These are phyloP conservation scores for Macquaria ambigua DNA, from an alignment of 2,113 vertebrate genomes.

Conservation along the genomic window DNA sequence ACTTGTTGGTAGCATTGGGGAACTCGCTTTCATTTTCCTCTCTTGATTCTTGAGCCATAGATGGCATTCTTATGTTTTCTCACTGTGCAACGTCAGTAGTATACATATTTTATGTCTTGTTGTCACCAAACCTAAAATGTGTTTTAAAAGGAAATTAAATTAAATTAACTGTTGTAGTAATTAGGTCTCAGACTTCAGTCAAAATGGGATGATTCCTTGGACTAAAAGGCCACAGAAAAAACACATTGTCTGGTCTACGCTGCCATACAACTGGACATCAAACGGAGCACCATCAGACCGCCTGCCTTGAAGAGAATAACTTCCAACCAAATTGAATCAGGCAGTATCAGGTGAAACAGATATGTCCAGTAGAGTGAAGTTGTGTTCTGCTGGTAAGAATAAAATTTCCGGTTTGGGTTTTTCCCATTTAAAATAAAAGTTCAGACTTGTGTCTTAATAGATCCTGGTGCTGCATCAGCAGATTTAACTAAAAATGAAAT, in stretches of 20 bases:
- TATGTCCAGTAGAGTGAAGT: background rate
- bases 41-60: background rate
- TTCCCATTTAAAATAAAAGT: background rate
- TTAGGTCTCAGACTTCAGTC: background rate
- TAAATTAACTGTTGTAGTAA: background rate
- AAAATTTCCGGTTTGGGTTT: background rate
- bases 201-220: background rate
- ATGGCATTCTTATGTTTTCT: background rate
- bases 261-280: background rate
- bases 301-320: background rate
- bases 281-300: background rate
- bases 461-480: background rate
- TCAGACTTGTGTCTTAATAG: background rate
- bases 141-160: background rate
- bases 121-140: background rate
- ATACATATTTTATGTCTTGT: background rate
- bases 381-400: background rate
- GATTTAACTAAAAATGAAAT: background rate
- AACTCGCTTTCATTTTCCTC: background rate
- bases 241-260: background rate
- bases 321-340: conserved; percentile 20
- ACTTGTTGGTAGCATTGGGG: conserved; percentile 17
- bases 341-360: conserved; percentile 12
- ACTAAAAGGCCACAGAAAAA: background rate
- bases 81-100: background rate